These are phyloP conservation scores for Trichechus manatus DNA, from an alignment of 2,113 vertebrate species.

Conservation along the genomic window DNA sequence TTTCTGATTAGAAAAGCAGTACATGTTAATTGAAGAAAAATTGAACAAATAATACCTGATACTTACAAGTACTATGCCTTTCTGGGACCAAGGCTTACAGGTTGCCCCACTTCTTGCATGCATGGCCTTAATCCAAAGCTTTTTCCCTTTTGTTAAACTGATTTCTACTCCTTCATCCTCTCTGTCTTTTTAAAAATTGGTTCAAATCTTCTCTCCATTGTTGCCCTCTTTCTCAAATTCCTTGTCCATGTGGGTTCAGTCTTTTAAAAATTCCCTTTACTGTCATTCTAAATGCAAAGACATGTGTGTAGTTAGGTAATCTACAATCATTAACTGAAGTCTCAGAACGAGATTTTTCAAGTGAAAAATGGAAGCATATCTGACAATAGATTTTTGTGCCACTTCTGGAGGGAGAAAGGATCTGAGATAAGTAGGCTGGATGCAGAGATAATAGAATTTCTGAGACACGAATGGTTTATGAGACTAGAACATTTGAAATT, in stretches of 20 bases:
- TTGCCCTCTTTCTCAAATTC: neutral
- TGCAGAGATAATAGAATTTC: neutral
- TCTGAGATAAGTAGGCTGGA: neutral
- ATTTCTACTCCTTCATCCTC: neutral
- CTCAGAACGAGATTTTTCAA: neutral
- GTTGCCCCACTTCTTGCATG: neutral
- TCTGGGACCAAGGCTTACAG: neutral
- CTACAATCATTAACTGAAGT: neutral
- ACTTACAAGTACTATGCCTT: neutral
- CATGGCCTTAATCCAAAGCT: neutral
- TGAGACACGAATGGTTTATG: neutral
- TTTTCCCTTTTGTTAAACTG: neutral
- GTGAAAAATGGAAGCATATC: neutral
- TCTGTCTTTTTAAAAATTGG: neutral
- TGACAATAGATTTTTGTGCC: neutral
- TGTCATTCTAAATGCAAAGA: neutral
- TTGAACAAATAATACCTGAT: conserved; percentile 1
- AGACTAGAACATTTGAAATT: neutral
- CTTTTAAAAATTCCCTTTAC: neutral
- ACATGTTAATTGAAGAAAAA: conserved; percentile 37
- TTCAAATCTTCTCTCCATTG: neutral
- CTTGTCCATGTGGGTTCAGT: neutral
- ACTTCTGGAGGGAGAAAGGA: neutral
- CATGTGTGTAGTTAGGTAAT: neutral
- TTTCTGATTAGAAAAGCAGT: conserved; percentile 14